These are phyloP conservation scores for Condylostylus longicornis DNA, from an alignment of 1,140 invertebrate genomes.

Conservation along the genomic window DNA sequence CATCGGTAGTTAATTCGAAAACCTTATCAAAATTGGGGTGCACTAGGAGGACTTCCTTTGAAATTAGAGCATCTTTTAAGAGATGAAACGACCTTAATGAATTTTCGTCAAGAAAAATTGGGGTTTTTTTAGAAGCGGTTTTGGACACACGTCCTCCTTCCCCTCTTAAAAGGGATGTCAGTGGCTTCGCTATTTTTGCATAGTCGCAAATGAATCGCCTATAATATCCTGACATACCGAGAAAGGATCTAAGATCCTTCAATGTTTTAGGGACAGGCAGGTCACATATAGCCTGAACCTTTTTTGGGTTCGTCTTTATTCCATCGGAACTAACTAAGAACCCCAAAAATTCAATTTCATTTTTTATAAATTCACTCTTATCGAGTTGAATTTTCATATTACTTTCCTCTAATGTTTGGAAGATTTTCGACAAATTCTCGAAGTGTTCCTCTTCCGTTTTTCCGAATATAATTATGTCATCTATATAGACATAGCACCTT, in stretches of 20 bases:
- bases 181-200: neutral
- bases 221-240: slow-evolving; percentile 1
- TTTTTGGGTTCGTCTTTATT: slow-evolving; percentile 7
- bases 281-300: slow-evolving; percentile 8
- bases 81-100: slow-evolving; percentile 23
- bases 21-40: slow-evolving; percentile 21
- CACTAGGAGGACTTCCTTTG: slow-evolving; percentile 26
- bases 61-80: slow-evolving; percentile 27
- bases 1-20: slow-evolving; percentile 21
- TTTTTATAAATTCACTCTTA: slow-evolving; percentile 13
- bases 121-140: slow-evolving; percentile 1
- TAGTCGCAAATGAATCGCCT: slow-evolving; percentile 1
- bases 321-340: slow-evolving; percentile 1
- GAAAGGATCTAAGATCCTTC: neutral
- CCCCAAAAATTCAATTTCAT: slow-evolving; percentile 11
- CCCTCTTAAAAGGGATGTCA: slow-evolving; percentile 5
- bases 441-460: slow-evolving; percentile 15
- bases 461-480: slow-evolving; percentile 16
- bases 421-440: slow-evolving; percentile 19
- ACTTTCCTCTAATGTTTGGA: slow-evolving; percentile 15
- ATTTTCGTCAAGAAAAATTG: neutral
- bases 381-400: slow-evolving; percentile 12
- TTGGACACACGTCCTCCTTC: slow-evolving; percentile 3
- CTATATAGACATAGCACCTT: slow-evolving; percentile 12
- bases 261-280: slow-evolving; percentile 2